These are phyloP conservation scores for Acanthococcus lagerstroemiae DNA, from an alignment of 2,888 invertebrate genomes.

Conservation along the genomic window DNA sequence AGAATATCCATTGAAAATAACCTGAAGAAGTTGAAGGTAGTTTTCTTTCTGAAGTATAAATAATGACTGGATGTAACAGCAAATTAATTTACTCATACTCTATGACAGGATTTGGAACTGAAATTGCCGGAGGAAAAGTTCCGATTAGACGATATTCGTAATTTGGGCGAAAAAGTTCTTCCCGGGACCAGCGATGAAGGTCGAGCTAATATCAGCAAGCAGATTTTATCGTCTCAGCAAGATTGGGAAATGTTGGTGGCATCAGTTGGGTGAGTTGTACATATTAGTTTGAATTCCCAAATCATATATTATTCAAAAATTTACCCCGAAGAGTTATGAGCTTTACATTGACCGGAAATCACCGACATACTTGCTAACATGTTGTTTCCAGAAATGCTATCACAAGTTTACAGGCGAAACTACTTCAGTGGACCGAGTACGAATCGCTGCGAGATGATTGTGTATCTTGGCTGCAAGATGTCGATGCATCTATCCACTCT, in stretches of 20 bases:
- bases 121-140: conserved; percentile 77
- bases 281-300: background rate
- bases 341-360: too few species aligned
- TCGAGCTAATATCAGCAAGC: conserved; percentile 72
- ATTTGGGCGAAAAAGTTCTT: conserved; percentile 79
- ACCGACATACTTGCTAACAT: too few species aligned
- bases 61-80: too few species aligned
- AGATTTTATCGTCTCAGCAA: conserved; percentile 77
- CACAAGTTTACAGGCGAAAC: conserved; percentile 66
- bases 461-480: conserved; percentile 74
- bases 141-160: conserved; percentile 66
- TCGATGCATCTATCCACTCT: conserved; percentile 76
- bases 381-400: conserved; percentile 44
- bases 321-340: too few species aligned
- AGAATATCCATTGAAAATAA: conserved; percentile 76
- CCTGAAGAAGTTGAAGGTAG: conserved; percentile 63
- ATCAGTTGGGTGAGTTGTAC: background rate
- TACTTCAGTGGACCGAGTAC: conserved; percentile 86
- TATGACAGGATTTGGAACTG: conserved; percentile 54
- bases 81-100: conserved; percentile 31
- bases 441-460: conserved; percentile 78
- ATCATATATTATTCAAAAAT: background rate
- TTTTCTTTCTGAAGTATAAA: too few species aligned
- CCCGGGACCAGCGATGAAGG: conserved; percentile 75
- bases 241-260: conserved; percentile 68